Evolutionary conservation across 2,797 vertebrate genomes (phyloP), one percentile per base, ranked within the genome.

Genomic region (Malurus splendens): DNA sequence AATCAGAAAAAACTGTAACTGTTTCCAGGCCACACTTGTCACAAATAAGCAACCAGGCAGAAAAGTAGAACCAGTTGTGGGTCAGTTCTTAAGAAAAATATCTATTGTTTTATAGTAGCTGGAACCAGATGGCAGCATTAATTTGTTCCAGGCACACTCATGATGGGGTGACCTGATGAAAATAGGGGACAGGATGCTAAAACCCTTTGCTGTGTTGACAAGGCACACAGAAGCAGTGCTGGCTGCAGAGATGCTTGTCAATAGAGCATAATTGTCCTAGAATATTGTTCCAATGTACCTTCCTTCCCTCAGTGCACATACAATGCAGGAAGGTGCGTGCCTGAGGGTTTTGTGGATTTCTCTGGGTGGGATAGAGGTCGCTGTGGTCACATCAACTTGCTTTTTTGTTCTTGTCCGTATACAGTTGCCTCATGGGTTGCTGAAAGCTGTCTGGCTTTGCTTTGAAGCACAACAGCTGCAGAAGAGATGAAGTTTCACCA

Each of bases 281-380:
- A 79, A 16, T 45, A 18, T 28, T 25, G 25, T 64, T 82, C 47
- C 55, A 51, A 2, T 9, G 10, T 73, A 23, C 32, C 19, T 92
- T 67, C 50, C 19, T 64, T 56, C 54, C 11, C 9, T 7, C 30
- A 33, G 12, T 61, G 51, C 8, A 6, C 7, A 0, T 10, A 3
- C 0, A 1, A 16, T 2, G 3, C 15, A 9, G 38, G 39, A 39
- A 27, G 47, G 16, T 15, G 19, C 7, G 7, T 5, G 2, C 54
- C 12, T 1, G 1, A 61, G 41, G n/a, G 4, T 17, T 47, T 25
- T 20, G 45, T 76, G 85, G 44, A 11, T 79, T 84, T 92, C 76
- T n/a, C 38, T 67, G 45, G 25, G 9, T 51, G 39, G 45, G 32
- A 18, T 67, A 78, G 92, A 80, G 59, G 77, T 95, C 28, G 22